These are phyloP conservation scores for Lanius collurio DNA, from an alignment of 2,113 vertebrate species.

Conservation along the genomic window DNA sequence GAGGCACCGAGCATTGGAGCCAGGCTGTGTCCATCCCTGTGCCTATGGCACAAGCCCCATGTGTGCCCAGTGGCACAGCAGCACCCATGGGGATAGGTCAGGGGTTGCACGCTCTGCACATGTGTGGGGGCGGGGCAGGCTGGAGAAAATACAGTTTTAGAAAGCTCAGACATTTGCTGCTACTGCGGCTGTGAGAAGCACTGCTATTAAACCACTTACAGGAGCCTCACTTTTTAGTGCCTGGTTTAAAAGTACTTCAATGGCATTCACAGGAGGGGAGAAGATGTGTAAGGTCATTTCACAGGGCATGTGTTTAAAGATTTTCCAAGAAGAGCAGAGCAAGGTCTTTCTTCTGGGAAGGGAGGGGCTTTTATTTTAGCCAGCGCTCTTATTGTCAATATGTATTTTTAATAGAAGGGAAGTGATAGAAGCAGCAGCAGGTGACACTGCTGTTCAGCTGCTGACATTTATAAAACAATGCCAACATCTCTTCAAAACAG, in stretches of 20 bases:
- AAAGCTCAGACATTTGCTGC: not conserved
- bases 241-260: not conserved
- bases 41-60: rapidly evolving
- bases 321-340: slow-evolving; percentile 17
- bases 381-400: slow-evolving; percentile 14
- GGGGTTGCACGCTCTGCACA: not conserved
- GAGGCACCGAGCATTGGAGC: not conserved
- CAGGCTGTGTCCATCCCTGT: rapidly evolving
- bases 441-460: not conserved
- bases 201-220: not conserved
- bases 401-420: slow-evolving; percentile 52
- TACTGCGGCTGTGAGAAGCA: not conserved
- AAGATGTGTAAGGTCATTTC: slow-evolving; percentile 29
- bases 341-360: slow-evolving; percentile 5
- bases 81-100: rapidly evolving
- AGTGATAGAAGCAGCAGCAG: not conserved
- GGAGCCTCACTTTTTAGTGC: not conserved
- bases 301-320: slow-evolving; percentile 40
- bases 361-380: not conserved
- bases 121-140: rapidly evolving
- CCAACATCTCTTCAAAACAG: slow-evolving; percentile 53
- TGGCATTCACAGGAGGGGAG: slow-evolving; percentile 18
- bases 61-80: not conserved
- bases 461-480: slow-evolving; percentile 51
- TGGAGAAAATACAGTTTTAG: not conserved